Evolutionary conservation across 2,113 vertebrate species (phyloP), one percentile per base, ranked within the genome.

Genomic region (Myotis lucifugus): DNA sequence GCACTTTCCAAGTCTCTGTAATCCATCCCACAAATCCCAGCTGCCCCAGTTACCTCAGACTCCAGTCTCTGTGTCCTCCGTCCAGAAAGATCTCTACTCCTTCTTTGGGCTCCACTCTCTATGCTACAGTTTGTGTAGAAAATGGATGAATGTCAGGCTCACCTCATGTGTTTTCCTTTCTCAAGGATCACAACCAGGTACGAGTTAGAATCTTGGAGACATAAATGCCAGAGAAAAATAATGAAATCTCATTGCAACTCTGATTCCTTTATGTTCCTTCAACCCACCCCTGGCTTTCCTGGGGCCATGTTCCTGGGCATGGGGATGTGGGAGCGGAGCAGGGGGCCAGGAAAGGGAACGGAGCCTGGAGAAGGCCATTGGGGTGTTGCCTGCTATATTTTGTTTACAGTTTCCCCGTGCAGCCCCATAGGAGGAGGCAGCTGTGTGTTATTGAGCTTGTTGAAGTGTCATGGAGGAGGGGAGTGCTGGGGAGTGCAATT

Each of bases 391-490:
- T 34, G 25, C 37, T 66, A 3, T 73, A 64, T 92, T 95, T 79
- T 91, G 82, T 93, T 86, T 90, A n/a, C n/a, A 52, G 79, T 37
- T 79, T 77, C 77, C 77, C 11, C 27, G 42, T 78, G 6, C 59
- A 13, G n/a, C 67, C 85, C 94, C 48, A 40, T 1, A 90, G 82
- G 96, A 76, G 74, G 92, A 96, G 88, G 96, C 95, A 94, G 96
- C 97, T 95, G 95, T 56, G 85, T 93, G 95, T 82, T 95, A 83
- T 61, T 93, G 81, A 97, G 90, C 97, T 92, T 40, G 25, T 72
- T 18, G 8, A 96, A 96, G 95, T 97, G 94, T 95, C 94, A 96
- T 93, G 76, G 93, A 48, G 93, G 96, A 93, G 93, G 97, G 92
- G 32, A 50, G 5, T 50, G 34, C 92, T 76, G 87, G 88, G 85